phyloP scores from a whole-genome alignment of 64 coral and sea anemone genomes.

The Orbicella faveolata region DNA sequence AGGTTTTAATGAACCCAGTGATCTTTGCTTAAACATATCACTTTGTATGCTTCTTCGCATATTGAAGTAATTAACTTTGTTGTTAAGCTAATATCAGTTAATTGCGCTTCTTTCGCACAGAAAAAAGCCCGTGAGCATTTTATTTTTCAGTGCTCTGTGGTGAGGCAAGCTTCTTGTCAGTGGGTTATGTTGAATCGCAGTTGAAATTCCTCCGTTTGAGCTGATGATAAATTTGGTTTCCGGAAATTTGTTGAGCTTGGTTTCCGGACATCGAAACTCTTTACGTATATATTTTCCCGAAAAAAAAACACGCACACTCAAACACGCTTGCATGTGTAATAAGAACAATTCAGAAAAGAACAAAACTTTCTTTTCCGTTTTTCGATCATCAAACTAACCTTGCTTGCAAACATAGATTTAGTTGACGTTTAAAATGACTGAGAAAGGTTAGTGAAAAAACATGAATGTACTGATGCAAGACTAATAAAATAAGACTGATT shows the following conservation, averaged over 20 bases:
- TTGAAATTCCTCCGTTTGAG: slow-evolving; percentile 12
- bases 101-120: neutral
- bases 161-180: neutral
- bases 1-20: slow-evolving; percentile 2
- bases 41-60: neutral
- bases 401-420: neutral
- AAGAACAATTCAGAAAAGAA: no score
- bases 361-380: neutral
- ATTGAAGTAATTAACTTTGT: slow-evolving; percentile 42
- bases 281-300: neutral
- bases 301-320: neutral
- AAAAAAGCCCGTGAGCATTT: neutral
- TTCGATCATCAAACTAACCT: neutral
- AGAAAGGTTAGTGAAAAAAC: no score
- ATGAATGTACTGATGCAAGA: no score
- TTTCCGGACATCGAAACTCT: slow-evolving; percentile 47
- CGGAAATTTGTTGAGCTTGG: slow-evolving; percentile 67
- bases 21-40: slow-evolving; percentile 32
- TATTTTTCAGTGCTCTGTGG: neutral
- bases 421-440: no score
- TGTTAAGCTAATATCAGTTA: slow-evolving; percentile 39
- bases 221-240: slow-evolving; percentile 40
- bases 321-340: neutral
- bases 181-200: neutral
- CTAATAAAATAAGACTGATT: no score